A percentile compares a stretch with the other conserved stretches of the same genome.
phyloP scores from a whole-genome alignment of 2,888 invertebrate species.

The Oligia strigilis region DNA sequence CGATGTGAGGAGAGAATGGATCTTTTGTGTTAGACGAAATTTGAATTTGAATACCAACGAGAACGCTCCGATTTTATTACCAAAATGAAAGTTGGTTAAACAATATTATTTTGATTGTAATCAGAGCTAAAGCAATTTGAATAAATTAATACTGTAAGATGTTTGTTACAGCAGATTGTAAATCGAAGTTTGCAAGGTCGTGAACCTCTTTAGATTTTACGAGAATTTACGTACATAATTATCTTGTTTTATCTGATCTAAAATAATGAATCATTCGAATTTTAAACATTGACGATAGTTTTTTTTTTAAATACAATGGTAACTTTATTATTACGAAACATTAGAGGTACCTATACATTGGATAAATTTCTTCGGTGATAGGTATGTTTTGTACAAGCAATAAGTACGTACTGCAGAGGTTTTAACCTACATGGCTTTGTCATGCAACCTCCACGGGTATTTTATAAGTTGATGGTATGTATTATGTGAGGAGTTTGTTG shows the following conservation, averaged over 20 bases:
- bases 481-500: neutral
- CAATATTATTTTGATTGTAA: constrained; percentile 58
- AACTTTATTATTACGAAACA: neutral
- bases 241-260: neutral
- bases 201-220: neutral
- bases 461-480: neutral
- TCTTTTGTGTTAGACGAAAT: constrained; percentile 63
- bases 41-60: constrained; percentile 64
- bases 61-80: constrained; percentile 52
- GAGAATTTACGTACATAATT: neutral
- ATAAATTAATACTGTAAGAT: constrained; percentile 51
- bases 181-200: constrained; percentile 20
- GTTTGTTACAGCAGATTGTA: constrained; percentile 37
- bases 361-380: neutral
- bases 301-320: neutral
- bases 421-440: neutral
- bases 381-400: neutral
- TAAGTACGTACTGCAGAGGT: neutral
- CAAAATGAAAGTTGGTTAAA: constrained; percentile 58
- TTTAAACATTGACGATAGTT: neutral
- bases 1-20: constrained; percentile 58
- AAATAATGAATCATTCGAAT: neutral
- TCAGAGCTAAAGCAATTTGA: constrained; percentile 52
- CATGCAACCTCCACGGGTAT: neutral
- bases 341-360: neutral